Evolutionary conservation across 2,113 vertebrate genomes (phyloP).

Genomic region (human (Homo sapiens)): GRCh38 chr5:4111001-4111500

Average conservation of each 20-base stretch:
- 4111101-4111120: slow-evolving; percentile 45
- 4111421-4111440: rapidly evolving
- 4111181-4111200: slow-evolving; percentile 42
- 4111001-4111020: slow-evolving; percentile 24
- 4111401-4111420: rapidly evolving
- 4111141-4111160: slow-evolving; percentile 47
- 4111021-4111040: slow-evolving; percentile 37
- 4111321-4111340: background rate
- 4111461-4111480: too few relatives aligned
- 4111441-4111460: rapidly evolving
- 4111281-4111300: rapidly evolving
- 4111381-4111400: rapidly evolving
- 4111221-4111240: background rate
- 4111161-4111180: slow-evolving; percentile 57
- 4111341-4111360: rapidly evolving
- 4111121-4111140: background rate
- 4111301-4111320: background rate
- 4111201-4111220: background rate
- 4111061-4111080: slow-evolving; percentile 30
- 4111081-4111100: background rate
- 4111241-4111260: background rate
- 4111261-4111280: background rate
- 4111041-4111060: background rate
- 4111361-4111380: rapidly evolving
- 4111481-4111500: background rate